Base-by-base conservation (phyloP, 53 echinoderm and acorn worm genomes). In the Stichopus horrens region DNA sequence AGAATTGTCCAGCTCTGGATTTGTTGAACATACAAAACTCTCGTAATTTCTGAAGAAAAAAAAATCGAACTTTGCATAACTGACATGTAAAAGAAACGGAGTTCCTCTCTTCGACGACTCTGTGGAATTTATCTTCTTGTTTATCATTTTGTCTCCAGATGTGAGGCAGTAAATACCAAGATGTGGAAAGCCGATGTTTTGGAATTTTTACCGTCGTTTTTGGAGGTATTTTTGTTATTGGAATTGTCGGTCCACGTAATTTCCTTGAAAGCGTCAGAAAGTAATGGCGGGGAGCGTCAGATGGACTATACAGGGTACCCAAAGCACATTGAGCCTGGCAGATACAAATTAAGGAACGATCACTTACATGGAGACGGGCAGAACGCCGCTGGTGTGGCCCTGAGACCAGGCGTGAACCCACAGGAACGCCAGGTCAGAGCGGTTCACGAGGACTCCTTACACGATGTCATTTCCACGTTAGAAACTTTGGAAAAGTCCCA, bases 161-260 rank as follows among this genome's bases (percentile, higher is more conserved):
- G n/a, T 11, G 11, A 67, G 68, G 68, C 68, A 11, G 68, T 14
- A 51, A 23, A 75, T 9, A 21, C 51, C 9, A 75, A 16, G 9
- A 75, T 75, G 22, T 75, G 63, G 63, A 9, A 9, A 11, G 8
- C 11, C 59, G 59, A 59, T 59, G 59, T 59, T 59, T 59, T 8
- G 59, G 59, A 8, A 37, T 8, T 59, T 59, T 59, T 59, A 59
- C 59, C 75, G 19, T 75, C 75, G 18, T 75, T 75, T 9, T 51
- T 23, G 77, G 77, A 76, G 21, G 37, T 76, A 37, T 7, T 76
- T 76, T 53, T 76, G 54, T 7, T 76, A 53, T 76, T 76, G 77
- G 77, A 76, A 52, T 20, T 76, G 52, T 76, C 52, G 52, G 77
- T 76, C 7, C 2, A 76, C 16, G 37, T 52, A 52, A 53, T 53